phyloP scores from a whole-genome alignment of 2,888 invertebrate genomes.

The Nycteola revayana region DNA sequence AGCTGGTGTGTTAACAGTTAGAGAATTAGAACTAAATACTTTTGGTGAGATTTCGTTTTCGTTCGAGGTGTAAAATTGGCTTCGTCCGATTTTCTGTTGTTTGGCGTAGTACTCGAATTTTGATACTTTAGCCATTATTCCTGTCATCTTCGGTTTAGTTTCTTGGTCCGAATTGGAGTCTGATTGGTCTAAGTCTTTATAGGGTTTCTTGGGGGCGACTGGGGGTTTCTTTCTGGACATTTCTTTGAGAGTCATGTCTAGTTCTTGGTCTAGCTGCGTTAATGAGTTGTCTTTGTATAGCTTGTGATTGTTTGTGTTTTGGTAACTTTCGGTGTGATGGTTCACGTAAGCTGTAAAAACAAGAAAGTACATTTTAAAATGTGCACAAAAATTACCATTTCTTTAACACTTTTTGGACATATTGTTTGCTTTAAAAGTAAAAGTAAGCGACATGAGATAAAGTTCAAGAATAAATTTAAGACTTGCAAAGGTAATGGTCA shows the following conservation, averaged over 20 bases:
- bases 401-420: too few species aligned
- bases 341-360: constrained; percentile 56
- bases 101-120: constrained; percentile 90
- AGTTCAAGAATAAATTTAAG: too few species aligned
- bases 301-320: constrained; percentile 43
- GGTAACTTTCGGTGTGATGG: constrained; percentile 46
- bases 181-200: constrained; percentile 71
- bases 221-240: constrained; percentile 84
- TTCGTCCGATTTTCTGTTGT: constrained; percentile 79
- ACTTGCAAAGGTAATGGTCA: too few species aligned
- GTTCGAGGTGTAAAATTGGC: constrained; percentile 68
- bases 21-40: constrained; percentile 89
- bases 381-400: too few species aligned
- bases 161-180: constrained; percentile 78
- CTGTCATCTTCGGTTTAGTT: constrained; percentile 63
- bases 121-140: constrained; percentile 88
- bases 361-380: too few species aligned
- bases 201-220: constrained; percentile 83
- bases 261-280: constrained; percentile 66
- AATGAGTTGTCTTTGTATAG: constrained; percentile 64
- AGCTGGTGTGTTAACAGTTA: constrained; percentile 91
- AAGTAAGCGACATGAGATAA: too few species aligned
- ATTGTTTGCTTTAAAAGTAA: too few species aligned
- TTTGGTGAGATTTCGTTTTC: constrained; percentile 85
- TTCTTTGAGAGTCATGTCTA: constrained; percentile 72